A percentile compares a stretch with the other conserved stretches of the same genome.
These are phyloP conservation scores for Amyelois transitella DNA, from an alignment of 1,140 invertebrate species.

Conservation along the genomic window DNA sequence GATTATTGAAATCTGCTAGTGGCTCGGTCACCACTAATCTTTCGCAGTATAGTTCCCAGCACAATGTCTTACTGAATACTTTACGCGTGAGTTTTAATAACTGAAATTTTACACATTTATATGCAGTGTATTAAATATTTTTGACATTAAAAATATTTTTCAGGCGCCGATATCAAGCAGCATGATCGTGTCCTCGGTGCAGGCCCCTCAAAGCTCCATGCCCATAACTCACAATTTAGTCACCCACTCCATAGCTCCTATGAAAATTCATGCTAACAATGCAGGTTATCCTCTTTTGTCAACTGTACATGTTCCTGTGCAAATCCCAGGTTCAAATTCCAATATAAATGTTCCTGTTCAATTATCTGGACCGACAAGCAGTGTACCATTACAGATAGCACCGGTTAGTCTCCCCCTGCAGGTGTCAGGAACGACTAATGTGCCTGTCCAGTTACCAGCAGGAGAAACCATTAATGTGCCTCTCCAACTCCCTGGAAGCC, in stretches of 20 bases:
- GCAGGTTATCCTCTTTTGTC: conserved; percentile 59
- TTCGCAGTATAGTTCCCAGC: conserved; percentile 51
- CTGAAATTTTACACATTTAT: conserved; percentile 14
- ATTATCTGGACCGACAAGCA: conserved; percentile 46
- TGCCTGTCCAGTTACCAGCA: conserved; percentile 63
- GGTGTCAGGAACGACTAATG: conserved; percentile 56
- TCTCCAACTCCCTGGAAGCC: conserved; percentile 53
- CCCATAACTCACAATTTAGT: conserved; percentile 60
- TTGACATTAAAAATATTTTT: conserved; percentile 25
- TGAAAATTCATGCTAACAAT: conserved; percentile 59
- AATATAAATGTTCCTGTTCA: conserved; percentile 67
- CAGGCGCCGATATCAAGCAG: conserved; percentile 68
- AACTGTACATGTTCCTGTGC: conserved; percentile 67
- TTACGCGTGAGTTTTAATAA: conserved; percentile 61
- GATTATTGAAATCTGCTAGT: conserved; percentile 60
- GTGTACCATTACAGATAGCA: conserved; percentile 55
- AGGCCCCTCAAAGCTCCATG: conserved; percentile 62
- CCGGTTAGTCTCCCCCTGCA: conserved; percentile 61
- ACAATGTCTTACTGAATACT: conserved; percentile 68
- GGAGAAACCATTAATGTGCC: conserved; percentile 68
- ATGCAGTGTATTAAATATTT: conserved; percentile 3
- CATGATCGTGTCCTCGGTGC: conserved; percentile 68
- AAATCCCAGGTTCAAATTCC: conserved; percentile 60
- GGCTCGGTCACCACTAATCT: conserved; percentile 38
- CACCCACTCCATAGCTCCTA: conserved; percentile 61